Conservation (phyloP, 2,797 vertebrate species). For the Enteromius fasciolatus region DNA sequence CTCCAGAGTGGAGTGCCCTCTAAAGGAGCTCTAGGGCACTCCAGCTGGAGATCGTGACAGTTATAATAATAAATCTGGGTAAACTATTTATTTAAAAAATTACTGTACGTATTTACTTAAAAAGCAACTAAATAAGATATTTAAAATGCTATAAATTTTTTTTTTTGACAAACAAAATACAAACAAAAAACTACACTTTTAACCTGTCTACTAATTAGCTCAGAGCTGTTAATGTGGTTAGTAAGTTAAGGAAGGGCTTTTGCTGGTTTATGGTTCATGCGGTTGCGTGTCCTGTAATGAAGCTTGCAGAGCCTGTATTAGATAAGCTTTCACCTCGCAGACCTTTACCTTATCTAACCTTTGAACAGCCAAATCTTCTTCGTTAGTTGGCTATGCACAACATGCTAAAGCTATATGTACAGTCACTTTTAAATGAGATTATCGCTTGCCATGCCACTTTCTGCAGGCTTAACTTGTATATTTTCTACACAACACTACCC, state of each 20-base stretch:
- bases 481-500: conserved; percentile 2
- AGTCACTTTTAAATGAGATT: conserved; percentile 30
- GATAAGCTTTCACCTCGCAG: not conserved
- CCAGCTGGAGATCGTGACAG: too few relatives aligned
- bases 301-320: not conserved
- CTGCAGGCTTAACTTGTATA: not conserved
- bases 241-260: not conserved
- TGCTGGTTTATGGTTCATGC: not conserved
- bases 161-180: not conserved
- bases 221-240: not conserved
- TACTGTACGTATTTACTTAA: not conserved
- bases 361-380: conserved; percentile 13
- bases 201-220: not conserved
- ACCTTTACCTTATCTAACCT: not conserved
- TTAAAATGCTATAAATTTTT: not conserved
- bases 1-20: too few relatives aligned
- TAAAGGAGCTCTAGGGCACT: too few relatives aligned
- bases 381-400: not conserved
- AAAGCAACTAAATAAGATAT: not conserved
- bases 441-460: not conserved
- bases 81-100: not conserved
- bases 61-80: too few relatives aligned
- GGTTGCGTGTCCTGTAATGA: conserved; percentile 6
- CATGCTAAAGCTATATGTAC: not conserved
- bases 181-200: not conserved